Percentiles rank a stretch among this genome's conserved stretches.
These are phyloP conservation scores for Neopipo cinnamomea DNA, from an alignment of 2,113 vertebrate genomes.

Conservation along the genomic window DNA sequence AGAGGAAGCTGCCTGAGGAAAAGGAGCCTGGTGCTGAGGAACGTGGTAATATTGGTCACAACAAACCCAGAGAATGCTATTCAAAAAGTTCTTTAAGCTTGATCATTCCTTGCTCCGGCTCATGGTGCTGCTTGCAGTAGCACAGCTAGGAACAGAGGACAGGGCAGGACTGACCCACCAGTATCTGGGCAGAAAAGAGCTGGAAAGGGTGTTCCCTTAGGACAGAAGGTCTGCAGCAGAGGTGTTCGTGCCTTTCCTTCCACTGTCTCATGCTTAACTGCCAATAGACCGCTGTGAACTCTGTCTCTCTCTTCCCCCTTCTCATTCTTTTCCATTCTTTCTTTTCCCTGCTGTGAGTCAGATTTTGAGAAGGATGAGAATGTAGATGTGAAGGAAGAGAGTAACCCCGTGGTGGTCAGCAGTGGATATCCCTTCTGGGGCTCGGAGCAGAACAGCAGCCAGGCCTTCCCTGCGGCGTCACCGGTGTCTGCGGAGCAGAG, in stretches of 20 bases:
- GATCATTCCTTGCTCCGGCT: not conserved
- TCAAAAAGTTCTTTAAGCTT: not conserved
- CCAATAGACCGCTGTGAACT: not conserved
- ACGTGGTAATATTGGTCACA: constrained; percentile 53
- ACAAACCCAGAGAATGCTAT: not conserved
- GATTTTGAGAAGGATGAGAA: constrained; percentile 67
- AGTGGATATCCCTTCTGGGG: constrained; percentile 81
- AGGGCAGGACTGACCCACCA: not conserved
- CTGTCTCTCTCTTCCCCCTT: not conserved
- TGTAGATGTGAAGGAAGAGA: constrained; percentile 61
- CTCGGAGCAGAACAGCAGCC: constrained; percentile 68
- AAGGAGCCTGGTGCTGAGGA: constrained; percentile 18
- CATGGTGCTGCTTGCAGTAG: not conserved
- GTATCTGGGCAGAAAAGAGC: not conserved
- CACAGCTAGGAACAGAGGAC: not conserved
- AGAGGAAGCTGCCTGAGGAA: constrained; percentile 44
- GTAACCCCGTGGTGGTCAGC: constrained; percentile 66
- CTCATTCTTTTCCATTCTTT: not conserved
- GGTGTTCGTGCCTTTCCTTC: not conserved
- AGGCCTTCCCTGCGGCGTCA: constrained; percentile 63
- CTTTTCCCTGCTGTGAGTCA: constrained; percentile 5
- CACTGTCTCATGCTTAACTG: not conserved
- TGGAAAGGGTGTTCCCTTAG: not conserved
- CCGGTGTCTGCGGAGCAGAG: constrained; percentile 70
- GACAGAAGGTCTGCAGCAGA: not conserved